Evolutionary conservation across 2,113 vertebrate genomes (phyloP).

Genomic region (Semnornis frantzii): DNA sequence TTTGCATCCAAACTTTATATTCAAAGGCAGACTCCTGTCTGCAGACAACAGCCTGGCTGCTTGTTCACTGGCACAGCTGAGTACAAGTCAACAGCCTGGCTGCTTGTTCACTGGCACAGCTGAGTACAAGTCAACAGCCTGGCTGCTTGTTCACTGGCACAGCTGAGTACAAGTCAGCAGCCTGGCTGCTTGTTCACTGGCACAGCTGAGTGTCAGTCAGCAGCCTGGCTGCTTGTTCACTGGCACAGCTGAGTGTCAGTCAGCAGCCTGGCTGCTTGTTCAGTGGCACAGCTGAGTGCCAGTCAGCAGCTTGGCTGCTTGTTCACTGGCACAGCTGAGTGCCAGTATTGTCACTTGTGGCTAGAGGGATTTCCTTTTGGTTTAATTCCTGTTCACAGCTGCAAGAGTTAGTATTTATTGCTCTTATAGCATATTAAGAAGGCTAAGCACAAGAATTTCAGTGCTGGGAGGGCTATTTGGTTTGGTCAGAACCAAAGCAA

Average conservation of each 20-base stretch:
- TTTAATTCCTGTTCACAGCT: neutral
- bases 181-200: no score
- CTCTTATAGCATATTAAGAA: neutral
- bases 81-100: no score
- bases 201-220: no score
- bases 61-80: neutral
- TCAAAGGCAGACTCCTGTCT: neutral
- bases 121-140: no score
- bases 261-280: no score
- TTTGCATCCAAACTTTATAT: neutral
- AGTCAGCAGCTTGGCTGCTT: fast-evolving
- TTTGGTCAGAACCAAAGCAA: neutral
- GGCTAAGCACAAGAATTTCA: neutral
- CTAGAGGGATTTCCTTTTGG: neutral
- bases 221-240: no score
- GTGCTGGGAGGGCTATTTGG: neutral
- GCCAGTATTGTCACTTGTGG: no score
- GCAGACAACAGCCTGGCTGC: fast-evolving
- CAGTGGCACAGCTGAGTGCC: no score
- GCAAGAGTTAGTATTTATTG: neutral
- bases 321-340: neutral
- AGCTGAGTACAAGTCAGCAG: no score
- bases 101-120: no score
- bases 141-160: no score
- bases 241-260: no score